Percentiles rank a stretch among this genome's conserved stretches.
phyloP scores from a whole-genome alignment of 2,113 vertebrate genomes.

The Gobius niger region DNA sequence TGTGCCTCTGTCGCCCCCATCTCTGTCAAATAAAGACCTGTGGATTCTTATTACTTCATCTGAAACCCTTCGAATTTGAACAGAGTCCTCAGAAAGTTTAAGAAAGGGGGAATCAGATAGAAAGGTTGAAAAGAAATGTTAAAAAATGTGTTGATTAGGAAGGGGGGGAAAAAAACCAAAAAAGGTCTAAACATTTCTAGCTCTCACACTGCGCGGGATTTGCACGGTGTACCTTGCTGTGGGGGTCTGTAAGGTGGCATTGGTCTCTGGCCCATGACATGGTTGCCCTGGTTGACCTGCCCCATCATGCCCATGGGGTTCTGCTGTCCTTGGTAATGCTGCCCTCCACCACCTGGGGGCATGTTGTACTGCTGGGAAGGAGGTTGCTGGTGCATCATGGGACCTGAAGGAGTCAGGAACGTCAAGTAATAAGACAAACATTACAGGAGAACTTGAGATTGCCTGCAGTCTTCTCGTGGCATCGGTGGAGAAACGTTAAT shows the following conservation, averaged over 20 bases:
- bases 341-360: slow-evolving; percentile 89
- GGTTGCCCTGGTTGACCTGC: slow-evolving; percentile 94
- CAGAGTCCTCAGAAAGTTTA: slow-evolving; percentile 46
- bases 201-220: slow-evolving; percentile 49
- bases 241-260: slow-evolving; percentile 98
- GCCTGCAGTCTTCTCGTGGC: no score
- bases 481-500: background rate
- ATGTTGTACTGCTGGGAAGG: slow-evolving; percentile 95
- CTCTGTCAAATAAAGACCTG: background rate
- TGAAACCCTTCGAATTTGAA: slow-evolving; percentile 1
- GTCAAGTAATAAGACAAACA: background rate
- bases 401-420: slow-evolving; percentile 73
- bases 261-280: slow-evolving; percentile 96
- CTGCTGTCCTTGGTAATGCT: slow-evolving; percentile 98
- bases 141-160: slow-evolving; percentile 59
- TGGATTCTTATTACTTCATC: background rate
- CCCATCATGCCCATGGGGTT: slow-evolving; percentile 97
- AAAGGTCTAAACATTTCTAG: slow-evolving; percentile 35
- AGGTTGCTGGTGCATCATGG: slow-evolving; percentile 98
- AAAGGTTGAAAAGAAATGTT: slow-evolving; percentile 45
- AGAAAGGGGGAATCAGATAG: slow-evolving; percentile 42
- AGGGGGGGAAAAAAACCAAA: slow-evolving; percentile 47
- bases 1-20: background rate
- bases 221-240: slow-evolving; percentile 87
- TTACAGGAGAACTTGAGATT: no score